Evolutionary conservation across 1,140 invertebrate species (phyloP).

Genomic region (Carposina sasakii): DNA sequence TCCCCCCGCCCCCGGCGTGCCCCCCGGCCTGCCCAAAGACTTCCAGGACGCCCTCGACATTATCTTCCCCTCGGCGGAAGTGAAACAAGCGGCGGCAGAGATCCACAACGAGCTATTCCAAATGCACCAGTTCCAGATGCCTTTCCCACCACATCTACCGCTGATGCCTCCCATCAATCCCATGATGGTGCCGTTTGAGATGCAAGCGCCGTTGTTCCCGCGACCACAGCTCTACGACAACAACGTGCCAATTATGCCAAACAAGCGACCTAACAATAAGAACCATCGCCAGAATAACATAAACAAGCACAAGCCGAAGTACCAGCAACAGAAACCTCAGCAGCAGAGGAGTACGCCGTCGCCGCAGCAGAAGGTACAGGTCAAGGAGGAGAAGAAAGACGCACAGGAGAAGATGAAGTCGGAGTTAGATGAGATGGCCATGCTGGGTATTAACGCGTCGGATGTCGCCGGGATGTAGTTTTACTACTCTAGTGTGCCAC

Average conservation of each 20-base stretch:
- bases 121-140: slow-evolving; percentile 35
- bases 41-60: slow-evolving; percentile 81
- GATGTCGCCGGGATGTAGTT: slow-evolving; percentile 81
- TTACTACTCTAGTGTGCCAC: too few species aligned
- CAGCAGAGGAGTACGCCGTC: not conserved
- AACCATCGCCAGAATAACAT: slow-evolving; percentile 10
- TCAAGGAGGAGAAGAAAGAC: slow-evolving; percentile 10
- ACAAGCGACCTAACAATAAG: slow-evolving; percentile 14
- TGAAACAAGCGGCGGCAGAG: slow-evolving; percentile 34
- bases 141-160: slow-evolving; percentile 42
- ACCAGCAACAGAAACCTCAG: slow-evolving; percentile 13
- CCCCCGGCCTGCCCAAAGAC: slow-evolving; percentile 62
- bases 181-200: slow-evolving; percentile 60
- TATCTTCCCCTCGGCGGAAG: slow-evolving; percentile 76
- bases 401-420: slow-evolving; percentile 46
- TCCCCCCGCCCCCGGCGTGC: slow-evolving; percentile 7
- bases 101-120: slow-evolving; percentile 42
- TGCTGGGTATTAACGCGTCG: slow-evolving; percentile 80
- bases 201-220: slow-evolving; percentile 34
- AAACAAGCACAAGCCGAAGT: slow-evolving; percentile 12
- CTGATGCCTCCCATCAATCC: slow-evolving; percentile 17
- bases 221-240: slow-evolving; percentile 50
- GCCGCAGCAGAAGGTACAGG: slow-evolving; percentile 12
- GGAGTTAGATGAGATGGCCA: slow-evolving; percentile 77
- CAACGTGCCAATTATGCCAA: slow-evolving; percentile 41